phyloP scores from a whole-genome alignment of 2,113 vertebrate species.

The Cnemophilus loriae region DNA sequence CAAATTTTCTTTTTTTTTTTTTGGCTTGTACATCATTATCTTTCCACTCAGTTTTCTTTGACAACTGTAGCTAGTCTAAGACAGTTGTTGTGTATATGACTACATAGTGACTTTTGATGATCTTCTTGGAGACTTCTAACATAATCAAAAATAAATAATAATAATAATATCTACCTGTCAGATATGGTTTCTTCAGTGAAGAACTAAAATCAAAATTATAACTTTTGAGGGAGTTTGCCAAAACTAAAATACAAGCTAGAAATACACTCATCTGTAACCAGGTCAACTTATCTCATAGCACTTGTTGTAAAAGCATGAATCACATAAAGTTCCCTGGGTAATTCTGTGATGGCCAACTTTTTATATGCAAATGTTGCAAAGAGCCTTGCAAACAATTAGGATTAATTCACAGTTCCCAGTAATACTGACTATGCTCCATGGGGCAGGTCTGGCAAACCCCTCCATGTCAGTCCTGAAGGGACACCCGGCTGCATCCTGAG shows the following conservation, averaged over 20 bases:
- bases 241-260: neutral
- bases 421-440: neutral
- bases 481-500: fast-evolving
- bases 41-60: neutral
- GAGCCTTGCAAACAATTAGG: neutral
- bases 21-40: neutral
- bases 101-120: neutral
- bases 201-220: neutral
- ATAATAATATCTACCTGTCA: neutral
- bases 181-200: neutral
- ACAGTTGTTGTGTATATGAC: neutral
- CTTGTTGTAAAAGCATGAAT: neutral
- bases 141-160: neutral
- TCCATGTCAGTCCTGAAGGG: fast-evolving
- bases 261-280: neutral
- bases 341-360: neutral
- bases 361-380: neutral
- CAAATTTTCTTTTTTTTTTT: neutral
- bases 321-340: neutral
- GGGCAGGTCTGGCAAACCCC: neutral
- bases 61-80: neutral
- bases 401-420: neutral
- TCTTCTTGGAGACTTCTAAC: neutral
- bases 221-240: neutral
- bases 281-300: neutral